Conservation (phyloP, 1,140 invertebrate species). For the Caenorhabditis remanei region DNA sequence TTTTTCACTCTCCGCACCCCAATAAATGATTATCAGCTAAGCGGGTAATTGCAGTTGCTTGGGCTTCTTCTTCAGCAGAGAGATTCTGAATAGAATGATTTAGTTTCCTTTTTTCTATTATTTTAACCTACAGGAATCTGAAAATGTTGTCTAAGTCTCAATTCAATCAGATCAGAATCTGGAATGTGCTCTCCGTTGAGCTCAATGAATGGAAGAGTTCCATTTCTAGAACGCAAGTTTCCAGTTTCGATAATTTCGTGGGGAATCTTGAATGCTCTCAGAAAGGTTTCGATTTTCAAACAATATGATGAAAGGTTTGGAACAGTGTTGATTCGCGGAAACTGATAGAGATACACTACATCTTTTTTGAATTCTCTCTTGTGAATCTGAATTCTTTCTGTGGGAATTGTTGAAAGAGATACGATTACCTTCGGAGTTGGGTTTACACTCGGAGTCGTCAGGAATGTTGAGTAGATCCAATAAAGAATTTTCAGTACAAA, state of each 20-base stretch:
- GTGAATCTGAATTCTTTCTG: conserved; percentile 6
- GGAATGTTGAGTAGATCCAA: background rate
- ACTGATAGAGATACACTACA: conserved; percentile 43
- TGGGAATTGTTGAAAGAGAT: background rate
- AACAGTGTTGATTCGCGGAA: conserved; percentile 25
- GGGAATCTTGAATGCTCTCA: conserved; percentile 35
- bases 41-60: background rate
- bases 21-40: conserved; percentile 17
- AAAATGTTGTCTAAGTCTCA: conserved; percentile 37
- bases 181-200: conserved; percentile 31
- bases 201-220: conserved; percentile 27
- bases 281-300: conserved; percentile 39
- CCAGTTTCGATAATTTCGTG: conserved; percentile 33
- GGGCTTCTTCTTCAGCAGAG: background rate
- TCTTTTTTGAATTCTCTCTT: conserved; percentile 34
- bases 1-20: background rate
- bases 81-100: background rate
- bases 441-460: background rate
- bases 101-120: background rate
- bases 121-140: background rate
- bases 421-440: background rate
- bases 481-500: background rate
- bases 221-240: background rate
- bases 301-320: conserved; percentile 37
- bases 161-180: conserved; percentile 34